These are phyloP conservation scores for Melanerpes aurifrons DNA, from an alignment of 2,113 vertebrate species.

Conservation along the genomic window DNA sequence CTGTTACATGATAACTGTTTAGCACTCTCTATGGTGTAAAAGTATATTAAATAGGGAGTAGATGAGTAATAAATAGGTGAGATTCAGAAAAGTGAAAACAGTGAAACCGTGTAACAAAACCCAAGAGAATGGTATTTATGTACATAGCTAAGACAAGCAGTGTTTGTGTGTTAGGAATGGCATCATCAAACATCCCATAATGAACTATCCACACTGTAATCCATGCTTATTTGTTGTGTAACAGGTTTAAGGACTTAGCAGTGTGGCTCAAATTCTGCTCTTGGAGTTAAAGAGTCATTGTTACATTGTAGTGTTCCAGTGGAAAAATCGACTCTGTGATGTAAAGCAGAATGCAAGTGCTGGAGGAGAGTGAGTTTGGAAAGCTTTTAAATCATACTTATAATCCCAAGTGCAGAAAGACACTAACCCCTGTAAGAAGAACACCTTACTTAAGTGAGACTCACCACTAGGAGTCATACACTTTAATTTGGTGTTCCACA, in stretches of 20 bases:
- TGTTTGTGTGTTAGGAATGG: background rate
- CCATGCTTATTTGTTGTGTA: constrained; percentile 82
- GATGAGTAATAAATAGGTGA: background rate
- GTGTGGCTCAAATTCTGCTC: background rate
- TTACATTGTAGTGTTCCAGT: background rate
- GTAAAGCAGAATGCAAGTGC: background rate
- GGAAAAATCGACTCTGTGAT: background rate
- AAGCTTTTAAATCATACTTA: background rate
- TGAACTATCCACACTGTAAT: constrained; percentile 67
- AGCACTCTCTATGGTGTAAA: accelerated
- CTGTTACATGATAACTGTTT: constrained; percentile 9
- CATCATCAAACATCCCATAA: constrained; percentile 33
- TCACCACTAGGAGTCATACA: background rate
- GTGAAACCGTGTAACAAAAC: background rate
- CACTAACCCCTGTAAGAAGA: background rate
- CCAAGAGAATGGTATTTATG: background rate
- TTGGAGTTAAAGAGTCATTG: constrained; percentile 14
- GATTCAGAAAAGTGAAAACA: background rate
- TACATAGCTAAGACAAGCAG: background rate
- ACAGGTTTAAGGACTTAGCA: constrained; percentile 67
- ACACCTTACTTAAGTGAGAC: background rate
- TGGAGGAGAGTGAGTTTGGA: background rate
- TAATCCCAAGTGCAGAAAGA: background rate
- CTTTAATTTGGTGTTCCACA: background rate
- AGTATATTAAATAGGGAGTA: background rate